Base-by-base conservation (phyloP, 2,797 vertebrate genomes). In the Spondyliosoma cantharus region DNA sequence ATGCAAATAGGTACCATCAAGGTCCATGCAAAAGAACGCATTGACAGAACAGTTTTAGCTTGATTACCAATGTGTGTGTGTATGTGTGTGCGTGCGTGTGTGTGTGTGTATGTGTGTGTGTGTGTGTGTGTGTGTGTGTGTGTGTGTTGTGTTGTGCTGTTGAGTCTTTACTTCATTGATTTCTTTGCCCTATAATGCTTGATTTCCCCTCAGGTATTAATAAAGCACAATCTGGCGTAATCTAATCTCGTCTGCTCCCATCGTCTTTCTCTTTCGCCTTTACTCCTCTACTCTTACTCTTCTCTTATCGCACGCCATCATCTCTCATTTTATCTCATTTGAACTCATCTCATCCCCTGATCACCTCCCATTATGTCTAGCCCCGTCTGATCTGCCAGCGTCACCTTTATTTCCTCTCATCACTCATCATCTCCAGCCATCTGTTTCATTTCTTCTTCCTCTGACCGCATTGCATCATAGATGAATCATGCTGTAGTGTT, bases 331-430 rank as follows among this genome's bases (percentile, higher is more conserved):
- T 6, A 70, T 64, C 45, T 81, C 25, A 71, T 61, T 3, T 69
- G n/a, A 56, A 53, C 32, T 58, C 22, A 27, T 71, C 22, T 60
- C 59, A 54, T 61, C 61, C 61, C 52, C 50, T 48, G 24, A 48
- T 74, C 70, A 42, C 25, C 22, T 24, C 22, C 69, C 25, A 78
- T 78, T 71, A 65, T 15, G 54, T 61, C 48, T 58, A 24, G 58
- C 56, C 49, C 45, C 27, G 22, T 50, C 59, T 67, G 64, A 58
- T 76, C 53, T 62, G 43, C 69, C 48, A 65, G 71, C 16, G 46
- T 71, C 54, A 57, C 24, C 13, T 82, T 78, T 25, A 73, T 71
- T 46, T 69, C 45, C 63, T 70, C 1, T 79, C 22, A 46, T 78
- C 48, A 20, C 45, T 13, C 49, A 25, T 80, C 49, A 68, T 63